phyloP scores from a whole-genome alignment of 37 sponge, comb jelly and placozoan genomes.

The Cliona cf. orientalis region DNA sequence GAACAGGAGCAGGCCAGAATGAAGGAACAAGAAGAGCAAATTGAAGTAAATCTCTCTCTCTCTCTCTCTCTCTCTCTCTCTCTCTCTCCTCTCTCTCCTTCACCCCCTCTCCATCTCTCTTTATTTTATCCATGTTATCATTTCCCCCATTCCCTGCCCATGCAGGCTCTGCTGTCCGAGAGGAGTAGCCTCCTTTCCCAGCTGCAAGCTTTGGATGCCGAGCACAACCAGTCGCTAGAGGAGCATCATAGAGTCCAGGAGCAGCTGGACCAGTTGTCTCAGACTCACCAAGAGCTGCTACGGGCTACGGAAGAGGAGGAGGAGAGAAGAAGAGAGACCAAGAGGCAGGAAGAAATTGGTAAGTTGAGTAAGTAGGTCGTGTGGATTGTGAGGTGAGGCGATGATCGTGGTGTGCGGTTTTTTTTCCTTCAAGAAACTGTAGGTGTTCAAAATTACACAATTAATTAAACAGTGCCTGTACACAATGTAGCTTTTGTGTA shows the following conservation, averaged over 20 bases:
- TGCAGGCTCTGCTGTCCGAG: background rate
- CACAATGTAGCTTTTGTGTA: too few species aligned
- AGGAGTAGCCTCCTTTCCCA: background rate
- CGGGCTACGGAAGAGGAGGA: background rate
- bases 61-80: background rate
- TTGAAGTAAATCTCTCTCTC: background rate
- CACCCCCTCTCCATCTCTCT: background rate
- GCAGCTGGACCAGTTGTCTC: constrained; percentile 14
- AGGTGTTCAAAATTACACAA: too few species aligned
- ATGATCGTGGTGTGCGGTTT: background rate
- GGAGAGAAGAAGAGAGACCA: constrained; percentile 16
- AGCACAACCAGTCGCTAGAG: background rate
- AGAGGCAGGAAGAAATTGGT: too few species aligned
- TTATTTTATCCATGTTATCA: too few species aligned
- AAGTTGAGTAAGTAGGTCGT: too few species aligned
- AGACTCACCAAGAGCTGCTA: background rate
- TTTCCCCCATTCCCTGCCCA: too few species aligned
- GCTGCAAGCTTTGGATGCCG: constrained; percentile 15
- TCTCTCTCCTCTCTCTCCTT: background rate
- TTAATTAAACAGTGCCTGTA: too few species aligned
- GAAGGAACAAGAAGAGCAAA: background rate
- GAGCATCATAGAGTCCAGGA: constrained; percentile 12
- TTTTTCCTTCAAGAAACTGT: background rate
- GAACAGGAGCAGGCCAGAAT: background rate
- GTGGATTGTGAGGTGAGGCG: too few species aligned